Base-by-base conservation (phyloP, 1,140 invertebrate species). In the Ceratina japonica region DNA sequence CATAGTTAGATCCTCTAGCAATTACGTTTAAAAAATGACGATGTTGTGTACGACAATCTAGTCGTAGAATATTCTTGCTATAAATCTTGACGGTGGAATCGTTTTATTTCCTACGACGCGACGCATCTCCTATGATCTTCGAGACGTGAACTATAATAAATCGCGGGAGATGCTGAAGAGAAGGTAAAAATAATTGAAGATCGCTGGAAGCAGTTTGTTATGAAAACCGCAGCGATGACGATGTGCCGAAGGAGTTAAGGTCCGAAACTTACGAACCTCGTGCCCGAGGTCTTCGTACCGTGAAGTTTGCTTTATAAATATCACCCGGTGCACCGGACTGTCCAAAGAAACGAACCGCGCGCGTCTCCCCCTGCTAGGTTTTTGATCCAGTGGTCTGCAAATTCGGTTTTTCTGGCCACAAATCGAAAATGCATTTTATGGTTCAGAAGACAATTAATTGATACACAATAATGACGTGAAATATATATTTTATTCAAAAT, bases 231-330 rank as follows among this genome's bases (percentile, higher is more conserved):
- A 65, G 37, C 37, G 37, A 44, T 44, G 37, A 44, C 75, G 74
- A 80, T 71, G 75, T 78, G 79, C 74, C 79, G 66, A 81, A 81
- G 79, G 75, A 81, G 79, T 81, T 80, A 80, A 80, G 79, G 74
- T 75, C 37, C 68, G 71, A 77, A 78, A 81, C 66, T 81, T 71
- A 78, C 64, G 69, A 76, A 44, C 37, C 69, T 69, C 27, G 54
- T 15, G 20, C 58, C 37, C 62, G 68, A 61, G 79, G 79, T 81
- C 79, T 77, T 81, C 78, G 78, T 77, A 75, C 84, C 82, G 65
- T 74, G 77, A 82, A 81, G 86, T 87, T 89, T 87, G 86, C 85
- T 87, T 87, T 87, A 78, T 86, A 87, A 88, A 89, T 85, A 88
- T 72, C 82, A 73, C 72, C 37, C 79, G 71, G 69, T 63, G 64